These are phyloP conservation scores for Zootoca vivipara DNA, from an alignment of 2,113 vertebrate species.

Conservation along the genomic window DNA sequence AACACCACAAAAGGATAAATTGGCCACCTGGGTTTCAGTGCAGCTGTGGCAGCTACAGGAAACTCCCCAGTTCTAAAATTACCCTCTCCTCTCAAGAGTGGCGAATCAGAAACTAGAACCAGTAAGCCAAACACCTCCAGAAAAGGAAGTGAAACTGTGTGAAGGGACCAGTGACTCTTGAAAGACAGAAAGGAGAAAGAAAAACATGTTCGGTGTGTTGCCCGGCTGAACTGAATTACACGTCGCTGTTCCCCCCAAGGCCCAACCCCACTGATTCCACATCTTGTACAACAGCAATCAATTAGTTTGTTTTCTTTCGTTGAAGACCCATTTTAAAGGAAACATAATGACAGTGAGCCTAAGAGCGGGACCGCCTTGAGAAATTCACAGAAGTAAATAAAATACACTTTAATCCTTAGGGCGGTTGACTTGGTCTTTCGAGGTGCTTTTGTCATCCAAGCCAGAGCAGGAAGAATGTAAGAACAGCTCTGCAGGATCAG, in stretches of 20 bases:
- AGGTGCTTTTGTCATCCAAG: neutral
- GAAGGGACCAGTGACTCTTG: conserved; percentile 21
- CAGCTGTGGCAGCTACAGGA: neutral
- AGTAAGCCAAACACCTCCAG: conserved; percentile 3
- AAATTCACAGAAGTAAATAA: neutral
- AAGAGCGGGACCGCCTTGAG: neutral
- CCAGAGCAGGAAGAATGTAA: neutral
- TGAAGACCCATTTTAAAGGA: neutral
- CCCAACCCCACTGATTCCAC: neutral
- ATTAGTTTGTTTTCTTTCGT: neutral
- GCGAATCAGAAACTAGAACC: conserved; percentile 17
- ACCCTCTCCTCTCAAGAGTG: neutral
- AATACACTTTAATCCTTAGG: neutral
- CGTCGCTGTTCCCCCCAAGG: neutral
- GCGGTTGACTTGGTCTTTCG: neutral
- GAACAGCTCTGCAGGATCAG: no score
- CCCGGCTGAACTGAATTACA: neutral
- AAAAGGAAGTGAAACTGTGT: conserved; percentile 32
- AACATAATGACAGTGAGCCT: neutral
- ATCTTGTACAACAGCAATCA: no score
- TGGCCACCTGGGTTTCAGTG: conserved; percentile 2
- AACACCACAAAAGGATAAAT: neutral
- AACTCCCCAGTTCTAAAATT: conserved; percentile 24
- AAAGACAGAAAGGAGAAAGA: neutral
- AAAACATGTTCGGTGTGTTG: neutral